Conservation (phyloP, 2,797 vertebrate species). For the Molossus alvarezi region DNA sequence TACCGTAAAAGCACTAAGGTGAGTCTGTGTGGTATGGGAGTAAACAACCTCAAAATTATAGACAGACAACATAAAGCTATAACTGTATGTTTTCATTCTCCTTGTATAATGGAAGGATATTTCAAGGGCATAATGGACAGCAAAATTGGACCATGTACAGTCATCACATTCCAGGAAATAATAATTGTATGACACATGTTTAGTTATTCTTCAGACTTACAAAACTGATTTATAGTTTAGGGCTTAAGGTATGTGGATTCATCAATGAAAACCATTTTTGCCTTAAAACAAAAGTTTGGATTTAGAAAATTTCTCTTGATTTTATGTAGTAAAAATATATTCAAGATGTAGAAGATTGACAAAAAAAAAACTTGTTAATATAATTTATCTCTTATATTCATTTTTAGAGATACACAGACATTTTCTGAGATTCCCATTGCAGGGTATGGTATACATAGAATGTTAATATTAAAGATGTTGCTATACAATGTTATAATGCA, state of each 20-base stretch:
- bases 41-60: conserved; percentile 70
- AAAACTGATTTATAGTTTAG: not conserved
- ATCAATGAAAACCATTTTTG: conserved; percentile 8
- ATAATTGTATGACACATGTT: not conserved
- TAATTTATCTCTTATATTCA: conserved; percentile 70
- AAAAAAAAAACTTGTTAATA: conserved; percentile 72
- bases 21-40: conserved; percentile 65
- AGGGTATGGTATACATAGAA: conserved; percentile 62
- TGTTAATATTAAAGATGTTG: not conserved
- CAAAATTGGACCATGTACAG: not conserved
- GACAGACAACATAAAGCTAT: conserved; percentile 25
- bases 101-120: conserved; percentile 11
- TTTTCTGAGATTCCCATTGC: conserved; percentile 80
- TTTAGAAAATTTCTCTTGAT: conserved; percentile 60
- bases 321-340: conserved; percentile 53
- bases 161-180: conserved; percentile 31
- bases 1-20: conserved; percentile 68
- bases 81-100: not conserved
- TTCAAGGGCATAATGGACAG: conserved; percentile 28
- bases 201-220: not conserved
- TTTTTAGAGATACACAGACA: conserved; percentile 79
- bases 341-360: conserved; percentile 72
- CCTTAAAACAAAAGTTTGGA: conserved; percentile 67
- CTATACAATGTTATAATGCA: conserved; percentile 8
- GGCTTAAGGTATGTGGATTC: not conserved